Base-by-base conservation (phyloP, 2,888 invertebrate species). In the Andricus quercusramuli region DNA sequence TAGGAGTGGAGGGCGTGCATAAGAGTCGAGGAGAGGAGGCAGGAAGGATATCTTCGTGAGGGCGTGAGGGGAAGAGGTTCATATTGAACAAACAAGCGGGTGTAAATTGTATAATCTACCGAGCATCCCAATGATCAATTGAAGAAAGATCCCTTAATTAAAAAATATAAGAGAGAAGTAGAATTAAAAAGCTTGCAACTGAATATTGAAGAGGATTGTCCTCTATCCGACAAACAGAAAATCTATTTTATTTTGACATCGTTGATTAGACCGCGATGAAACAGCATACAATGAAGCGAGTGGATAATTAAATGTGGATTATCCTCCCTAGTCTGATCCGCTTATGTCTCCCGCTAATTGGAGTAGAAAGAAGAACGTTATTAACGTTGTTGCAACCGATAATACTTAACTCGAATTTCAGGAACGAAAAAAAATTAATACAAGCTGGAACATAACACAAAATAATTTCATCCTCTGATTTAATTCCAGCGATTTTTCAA, bases 301-400 rank as follows among this genome's bases (percentile, higher is more conserved):
- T 74, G 80, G 85, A 86, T 89, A 88, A 89, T 89, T 90, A 90
- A 90, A 88, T 87, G 85, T 85, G 86, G 87, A 89, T 90, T 86
- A 89, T 86, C 85, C 83, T 78, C 56, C 64, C 78, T 80, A 66
- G 82, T 11, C 20, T n/a, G 11, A 56, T n/a, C 56, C 56, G 56
- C 56, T 56, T 56, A 56, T 20, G 11, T 56, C 3, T 2, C n/a
- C n/a, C 11, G 17, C n/a, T 56, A 56, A 56, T 56, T 56, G 56
- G n/a, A 56, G 56, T 56, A 56, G 56, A 56, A n/a, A 56, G 56
- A 22, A 56, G n/a, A n/a, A 56, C 56, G 56, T 56, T 56, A 56
- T 56, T n/a, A 56, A 11, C 56, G 56, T 9, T n/a, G 11, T 9
- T 56, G 56, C n/a, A 56, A 56, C n/a, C 11, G n/a, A 56, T n/a